Base-by-base conservation (phyloP, 2,797 vertebrate genomes). In the Cygnus olor region DNA sequence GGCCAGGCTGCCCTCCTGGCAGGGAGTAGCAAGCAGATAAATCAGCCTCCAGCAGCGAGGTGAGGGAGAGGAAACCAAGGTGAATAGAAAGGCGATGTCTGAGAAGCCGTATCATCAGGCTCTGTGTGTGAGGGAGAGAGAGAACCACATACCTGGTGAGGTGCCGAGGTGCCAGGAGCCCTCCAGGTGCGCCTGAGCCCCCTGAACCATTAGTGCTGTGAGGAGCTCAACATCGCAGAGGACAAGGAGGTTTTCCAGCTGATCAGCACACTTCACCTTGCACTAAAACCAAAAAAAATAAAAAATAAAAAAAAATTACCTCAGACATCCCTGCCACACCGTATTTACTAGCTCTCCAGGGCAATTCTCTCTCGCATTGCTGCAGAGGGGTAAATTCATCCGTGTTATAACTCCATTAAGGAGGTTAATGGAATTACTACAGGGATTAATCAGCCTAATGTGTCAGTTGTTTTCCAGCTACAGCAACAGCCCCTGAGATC, bases 391-490 rank as follows among this genome's bases (percentile, higher is more conserved):
- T 66, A 89, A 84, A 89, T 93, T 87, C 61, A 90, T 71, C 77
- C 68, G 19, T 84, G 57, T 77, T 91, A 58, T 60, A 94, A 57
- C 70, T 96, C 72, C 66, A 89, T 79, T 88, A 91, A 93, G 61
- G 76, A 83, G 80, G 72, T 92, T 96, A 94, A 91, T 90, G 65
- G 74, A 92, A 94, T 96, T 91, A 94, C 60, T 93, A 80, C 69
- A 94, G 93, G 88, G 76, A 93, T 93, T 94, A 86, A 91, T 94
- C 78, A 85, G 58, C 19, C 88, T 91, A 91, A 80, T 44, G 54
- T 85, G 36, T 86, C 45, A 58, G 51, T 61, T 83, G 80, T 69
- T 83, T 85, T 88, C 65, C 68, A 91, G 72, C 58, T 85, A 30
- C 74, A 87, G 82, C 92, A 91, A 64, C 77, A 82, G 68, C 85